These are phyloP conservation scores for Apodemia duryi DNA, from an alignment of 2,888 invertebrate genomes.

Conservation along the genomic window DNA sequence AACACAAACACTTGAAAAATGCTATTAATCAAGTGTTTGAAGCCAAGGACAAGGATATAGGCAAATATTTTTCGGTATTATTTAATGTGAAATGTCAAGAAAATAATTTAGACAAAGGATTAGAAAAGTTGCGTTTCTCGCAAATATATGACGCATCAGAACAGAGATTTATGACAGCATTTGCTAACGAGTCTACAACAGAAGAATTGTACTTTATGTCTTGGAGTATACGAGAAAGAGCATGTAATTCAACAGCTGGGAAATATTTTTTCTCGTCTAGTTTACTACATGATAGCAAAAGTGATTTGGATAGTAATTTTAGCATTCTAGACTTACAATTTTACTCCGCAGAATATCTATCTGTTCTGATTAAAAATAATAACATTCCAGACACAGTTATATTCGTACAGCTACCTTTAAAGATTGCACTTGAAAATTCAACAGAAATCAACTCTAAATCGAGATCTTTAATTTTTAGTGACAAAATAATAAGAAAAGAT, in stretches of 20 bases:
- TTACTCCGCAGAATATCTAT: slow-evolving; percentile 85
- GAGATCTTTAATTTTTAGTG: slow-evolving; percentile 59
- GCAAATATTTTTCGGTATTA: slow-evolving; percentile 79
- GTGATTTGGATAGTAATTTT: slow-evolving; percentile 41
- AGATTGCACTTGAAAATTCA: slow-evolving; percentile 68
- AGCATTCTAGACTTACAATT: slow-evolving; percentile 85
- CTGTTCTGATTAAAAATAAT: slow-evolving; percentile 83
- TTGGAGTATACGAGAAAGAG: slow-evolving; percentile 60
- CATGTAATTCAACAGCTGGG: slow-evolving; percentile 64
- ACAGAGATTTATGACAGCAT: slow-evolving; percentile 73
- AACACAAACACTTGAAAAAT: slow-evolving; percentile 84
- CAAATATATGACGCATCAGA: slow-evolving; percentile 70
- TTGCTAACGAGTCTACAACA: slow-evolving; percentile 57
- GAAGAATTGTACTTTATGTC: slow-evolving; percentile 74
- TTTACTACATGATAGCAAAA: slow-evolving; percentile 50
- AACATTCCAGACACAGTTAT: slow-evolving; percentile 57
- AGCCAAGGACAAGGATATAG: slow-evolving; percentile 81
- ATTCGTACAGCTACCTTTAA: slow-evolving; percentile 70
- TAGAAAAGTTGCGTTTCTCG: slow-evolving; percentile 57
- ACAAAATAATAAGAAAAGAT: slow-evolving; percentile 70
- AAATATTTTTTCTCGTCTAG: slow-evolving; percentile 75
- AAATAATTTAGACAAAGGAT: slow-evolving; percentile 39
- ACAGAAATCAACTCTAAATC: slow-evolving; percentile 57
- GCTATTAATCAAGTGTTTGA: slow-evolving; percentile 84
- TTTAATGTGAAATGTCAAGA: slow-evolving; percentile 74